Evolutionary conservation across 2,797 vertebrate species (phyloP).

Genomic region (Catostomus latipinnis): DNA sequence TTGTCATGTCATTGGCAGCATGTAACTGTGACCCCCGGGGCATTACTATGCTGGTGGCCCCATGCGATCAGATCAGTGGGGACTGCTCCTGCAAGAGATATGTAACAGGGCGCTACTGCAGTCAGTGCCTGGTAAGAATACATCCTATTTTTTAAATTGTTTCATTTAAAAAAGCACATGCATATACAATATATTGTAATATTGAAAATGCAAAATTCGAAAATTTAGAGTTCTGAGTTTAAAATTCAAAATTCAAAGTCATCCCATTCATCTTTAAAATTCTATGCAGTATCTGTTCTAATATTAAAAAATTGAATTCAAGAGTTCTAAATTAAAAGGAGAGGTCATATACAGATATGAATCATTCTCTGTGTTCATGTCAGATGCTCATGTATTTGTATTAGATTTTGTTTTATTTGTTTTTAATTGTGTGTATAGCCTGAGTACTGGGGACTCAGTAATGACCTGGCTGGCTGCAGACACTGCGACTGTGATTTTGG

Average conservation of each 20-base stretch:
- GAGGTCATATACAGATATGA: background rate
- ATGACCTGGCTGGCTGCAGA: slow-evolving; percentile 83
- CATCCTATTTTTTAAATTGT: background rate
- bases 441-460: slow-evolving; percentile 89
- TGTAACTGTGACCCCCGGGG: slow-evolving; percentile 86
- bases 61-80: slow-evolving; percentile 86
- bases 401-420: slow-evolving; percentile 8
- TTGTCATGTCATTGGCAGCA: slow-evolving; percentile 64
- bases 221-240: no score
- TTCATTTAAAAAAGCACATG: background rate
- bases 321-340: background rate
- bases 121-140: slow-evolving; percentile 85
- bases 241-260: no score
- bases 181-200: background rate
- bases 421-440: slow-evolving; percentile 69
- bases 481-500: slow-evolving; percentile 89
- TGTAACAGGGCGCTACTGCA: slow-evolving; percentile 84
- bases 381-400: background rate
- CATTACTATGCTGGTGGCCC: slow-evolving; percentile 75
- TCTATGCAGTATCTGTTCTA: background rate
- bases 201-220: background rate
- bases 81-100: slow-evolving; percentile 90
- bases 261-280: background rate
- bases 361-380: background rate
- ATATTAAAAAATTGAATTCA: background rate